phyloP scores from a whole-genome alignment of 1,140 invertebrate species.

The Dolichoris vasculosae region DNA sequence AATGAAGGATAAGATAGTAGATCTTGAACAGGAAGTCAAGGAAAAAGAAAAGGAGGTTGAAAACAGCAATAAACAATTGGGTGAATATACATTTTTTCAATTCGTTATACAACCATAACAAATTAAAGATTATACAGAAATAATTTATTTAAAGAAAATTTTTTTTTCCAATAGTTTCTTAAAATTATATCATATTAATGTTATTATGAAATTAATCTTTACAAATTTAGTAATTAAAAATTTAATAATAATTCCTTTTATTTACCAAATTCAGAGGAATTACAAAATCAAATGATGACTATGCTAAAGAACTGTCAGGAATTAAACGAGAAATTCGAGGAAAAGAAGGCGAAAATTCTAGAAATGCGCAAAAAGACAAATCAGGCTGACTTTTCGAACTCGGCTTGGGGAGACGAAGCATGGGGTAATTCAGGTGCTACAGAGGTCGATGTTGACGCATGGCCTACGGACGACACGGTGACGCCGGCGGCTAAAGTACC shows the following conservation, averaged over 20 bases:
- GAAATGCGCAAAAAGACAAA: slow-evolving; percentile 61
- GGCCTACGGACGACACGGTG: slow-evolving; percentile 74
- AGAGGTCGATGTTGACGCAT: slow-evolving; percentile 68
- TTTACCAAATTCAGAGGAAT: slow-evolving; percentile 70
- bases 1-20: slow-evolving; percentile 83
- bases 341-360: slow-evolving; percentile 74
- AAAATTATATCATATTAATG: background rate
- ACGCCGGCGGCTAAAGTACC: slow-evolving; percentile 53
- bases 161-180: background rate
- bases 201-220: too few relatives aligned
- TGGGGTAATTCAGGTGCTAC: slow-evolving; percentile 69
- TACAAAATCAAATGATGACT: slow-evolving; percentile 78
- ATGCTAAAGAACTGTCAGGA: slow-evolving; percentile 77
- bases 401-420: slow-evolving; percentile 64
- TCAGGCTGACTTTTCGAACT: slow-evolving; percentile 52
- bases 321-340: slow-evolving; percentile 77
- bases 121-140: too few relatives aligned
- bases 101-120: too few relatives aligned
- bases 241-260: too few relatives aligned
- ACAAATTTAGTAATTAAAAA: too few relatives aligned
- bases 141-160: too few relatives aligned
- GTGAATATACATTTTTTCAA: slow-evolving; percentile 9
- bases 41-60: slow-evolving; percentile 85
- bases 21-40: slow-evolving; percentile 80
- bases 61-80: slow-evolving; percentile 85